Evolutionary conservation across 2,888 invertebrate genomes (phyloP), one percentile per base, ranked within the genome.

Genomic region (Alitta virens): DNA sequence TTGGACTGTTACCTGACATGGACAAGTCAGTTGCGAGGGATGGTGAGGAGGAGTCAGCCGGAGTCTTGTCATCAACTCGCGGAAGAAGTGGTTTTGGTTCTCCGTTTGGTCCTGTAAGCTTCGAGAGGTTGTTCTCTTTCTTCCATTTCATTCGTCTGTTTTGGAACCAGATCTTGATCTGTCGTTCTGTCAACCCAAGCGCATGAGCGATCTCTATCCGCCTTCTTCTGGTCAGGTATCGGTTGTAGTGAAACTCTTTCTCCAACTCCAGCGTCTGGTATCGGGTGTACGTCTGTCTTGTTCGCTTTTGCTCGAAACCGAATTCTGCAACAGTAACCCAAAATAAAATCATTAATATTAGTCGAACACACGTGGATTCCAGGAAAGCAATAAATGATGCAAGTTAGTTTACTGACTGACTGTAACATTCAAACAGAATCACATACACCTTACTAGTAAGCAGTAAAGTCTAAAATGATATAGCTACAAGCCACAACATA

Each of bases 71-170:
- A 12, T 33, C 33, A 12, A 33, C 33, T 33, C 33, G 33, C 7
- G 33, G 33, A 33, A 33, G 33, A 12, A 21, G n/a, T 1, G 57
- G 57, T 23, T 49, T 57, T 12, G 49, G 24, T 9, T 60, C 54
- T 5, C 54, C 60, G 43, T 60, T 60, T 12, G 60, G 60, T 3
- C 60, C 63, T n/a, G 57, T 60, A 38, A 63, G 53, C 27, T 63
- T 65, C 33, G 65, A 40, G 23, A 68, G 27, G 49, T 69, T 69
- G 57, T 63, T 64, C 53, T 96, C 96, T 85, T 97, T 97, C 89
- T 97, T 97, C 92, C 94, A 94, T 86, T 97, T 97, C 96, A 97
- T 97, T 83, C 96, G 89, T 73, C 96, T 88, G 85, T 96, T 96
- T 85, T 96, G 96, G 88, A 96, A 82, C 81, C 81, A 81, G 49